A percentile compares a stretch with the other conserved stretches of the same genome.
Conservation (phyloP, 2,888 invertebrate genomes). For the Diploptera punctata region DNA sequence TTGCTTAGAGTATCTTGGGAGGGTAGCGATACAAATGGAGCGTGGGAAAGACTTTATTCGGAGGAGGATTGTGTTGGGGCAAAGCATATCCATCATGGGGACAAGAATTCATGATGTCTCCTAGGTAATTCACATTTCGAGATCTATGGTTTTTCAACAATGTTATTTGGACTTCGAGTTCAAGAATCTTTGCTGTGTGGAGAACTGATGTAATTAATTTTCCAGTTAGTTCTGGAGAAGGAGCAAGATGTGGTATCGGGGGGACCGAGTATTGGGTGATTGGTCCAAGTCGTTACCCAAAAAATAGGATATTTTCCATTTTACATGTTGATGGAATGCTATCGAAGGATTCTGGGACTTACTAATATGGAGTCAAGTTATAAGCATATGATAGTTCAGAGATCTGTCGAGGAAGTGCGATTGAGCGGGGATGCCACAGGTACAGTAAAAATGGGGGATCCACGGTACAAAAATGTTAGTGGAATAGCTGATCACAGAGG, state of each 20-base stretch:
- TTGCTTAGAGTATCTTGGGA: too few species aligned
- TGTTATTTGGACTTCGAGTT: neutral
- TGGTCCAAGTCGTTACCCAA: too few species aligned
- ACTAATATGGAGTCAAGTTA: neutral
- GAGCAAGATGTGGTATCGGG: too few species aligned
- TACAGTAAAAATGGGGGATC: neutral
- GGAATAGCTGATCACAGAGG: slow-evolving; percentile 4
- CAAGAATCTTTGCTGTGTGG: neutral
- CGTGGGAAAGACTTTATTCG: neutral
- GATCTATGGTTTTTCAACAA: neutral
- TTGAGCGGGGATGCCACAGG: neutral
- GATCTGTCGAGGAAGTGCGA: neutral
- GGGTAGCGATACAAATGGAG: neutral
- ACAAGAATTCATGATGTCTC: neutral
- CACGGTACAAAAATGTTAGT: neutral
- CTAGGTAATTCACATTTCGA: neutral
- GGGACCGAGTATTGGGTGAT: too few species aligned
- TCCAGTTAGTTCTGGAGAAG: slow-evolving; percentile 11
- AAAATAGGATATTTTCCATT: neutral
- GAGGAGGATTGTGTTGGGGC: neutral
- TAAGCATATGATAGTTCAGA: neutral
- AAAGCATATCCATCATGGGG: neutral
- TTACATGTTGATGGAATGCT: neutral
- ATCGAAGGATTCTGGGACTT: neutral
- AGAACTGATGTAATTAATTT: neutral